A percentile compares a stretch with the other conserved stretches of the same genome.
phyloP scores from a whole-genome alignment of 2,888 invertebrate genomes.

The Mesochorus sp. region DNA sequence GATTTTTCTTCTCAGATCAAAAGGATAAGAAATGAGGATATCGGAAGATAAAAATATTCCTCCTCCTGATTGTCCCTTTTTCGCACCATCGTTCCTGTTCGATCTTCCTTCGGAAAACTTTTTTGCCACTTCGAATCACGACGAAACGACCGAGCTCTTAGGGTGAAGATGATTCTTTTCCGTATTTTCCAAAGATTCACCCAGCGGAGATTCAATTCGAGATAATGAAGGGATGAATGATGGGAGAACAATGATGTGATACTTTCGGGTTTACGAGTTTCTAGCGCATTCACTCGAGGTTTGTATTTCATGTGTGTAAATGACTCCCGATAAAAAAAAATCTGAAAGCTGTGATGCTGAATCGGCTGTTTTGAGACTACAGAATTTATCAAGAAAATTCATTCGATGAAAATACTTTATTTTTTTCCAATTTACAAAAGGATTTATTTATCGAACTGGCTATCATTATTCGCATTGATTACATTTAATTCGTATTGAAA shows the following conservation, averaged over 20 bases:
- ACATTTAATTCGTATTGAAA: too few relatives aligned
- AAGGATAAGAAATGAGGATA: slow-evolving; percentile 2
- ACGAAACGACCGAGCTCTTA: slow-evolving; percentile 2
- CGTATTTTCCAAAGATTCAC: slow-evolving; percentile 4
- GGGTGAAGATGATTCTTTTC: slow-evolving; percentile 2
- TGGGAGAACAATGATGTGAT: background rate
- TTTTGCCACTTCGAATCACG: slow-evolving; percentile 19
- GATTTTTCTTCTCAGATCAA: background rate
- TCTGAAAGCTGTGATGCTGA: background rate
- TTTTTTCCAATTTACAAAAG: background rate
- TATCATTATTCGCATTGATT: too few relatives aligned
- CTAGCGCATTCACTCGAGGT: too few relatives aligned
- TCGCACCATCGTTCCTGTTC: slow-evolving; percentile 12
- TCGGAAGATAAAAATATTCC: background rate
- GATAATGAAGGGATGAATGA: slow-evolving; percentile 13
- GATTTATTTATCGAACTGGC: background rate
- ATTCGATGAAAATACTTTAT: background rate
- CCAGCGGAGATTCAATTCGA: slow-evolving; percentile 17
- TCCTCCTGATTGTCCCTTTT: background rate
- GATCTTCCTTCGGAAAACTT: slow-evolving; percentile 7
- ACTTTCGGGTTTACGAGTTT: too few relatives aligned
- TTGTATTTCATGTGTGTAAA: background rate
- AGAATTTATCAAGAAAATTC: background rate
- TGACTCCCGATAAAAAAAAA: background rate
- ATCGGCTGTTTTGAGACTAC: background rate